A percentile compares a stretch with the other conserved stretches of the same genome.
Evolutionary conservation across 2,888 invertebrate genomes (phyloP).

Genomic region (Adelphocoris suturalis): DNA sequence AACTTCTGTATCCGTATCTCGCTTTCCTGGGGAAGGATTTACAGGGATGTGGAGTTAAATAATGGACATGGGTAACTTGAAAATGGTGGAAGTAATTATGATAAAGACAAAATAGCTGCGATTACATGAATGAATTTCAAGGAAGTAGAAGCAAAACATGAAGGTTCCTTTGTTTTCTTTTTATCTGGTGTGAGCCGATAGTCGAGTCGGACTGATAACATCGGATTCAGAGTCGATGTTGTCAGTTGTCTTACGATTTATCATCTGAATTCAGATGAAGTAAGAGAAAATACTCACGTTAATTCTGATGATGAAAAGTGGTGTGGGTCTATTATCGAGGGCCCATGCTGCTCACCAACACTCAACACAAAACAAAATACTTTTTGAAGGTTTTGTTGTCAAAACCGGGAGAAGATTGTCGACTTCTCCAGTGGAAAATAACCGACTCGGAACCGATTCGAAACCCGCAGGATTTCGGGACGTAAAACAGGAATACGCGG

Average conservation of each 20-base stretch:
- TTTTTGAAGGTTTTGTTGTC: conserved; percentile 49
- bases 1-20: conserved; percentile 45
- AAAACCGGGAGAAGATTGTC: conserved; percentile 30
- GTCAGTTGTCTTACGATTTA: neutral
- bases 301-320: neutral
- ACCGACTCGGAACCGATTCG: neutral
- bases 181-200: neutral
- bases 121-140: neutral
- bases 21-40: conserved; percentile 46
- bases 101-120: neutral
- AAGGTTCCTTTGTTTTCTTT: neutral
- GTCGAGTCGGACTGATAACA: neutral
- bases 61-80: neutral
- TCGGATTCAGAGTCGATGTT: conserved; percentile 1
- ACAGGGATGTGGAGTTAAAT: conserved; percentile 5
- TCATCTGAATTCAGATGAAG: neutral
- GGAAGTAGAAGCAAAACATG: neutral
- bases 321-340: neutral
- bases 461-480: neutral
- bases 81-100: neutral
- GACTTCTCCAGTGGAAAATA: neutral
- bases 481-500: neutral
- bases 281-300: neutral
- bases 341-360: conserved; percentile 29
- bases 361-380: conserved; percentile 22